Percentiles rank a stretch among this genome's conserved stretches.
phyloP scores from a whole-genome alignment of 2,113 vertebrate species.

The Neogobius melanostomus region DNA sequence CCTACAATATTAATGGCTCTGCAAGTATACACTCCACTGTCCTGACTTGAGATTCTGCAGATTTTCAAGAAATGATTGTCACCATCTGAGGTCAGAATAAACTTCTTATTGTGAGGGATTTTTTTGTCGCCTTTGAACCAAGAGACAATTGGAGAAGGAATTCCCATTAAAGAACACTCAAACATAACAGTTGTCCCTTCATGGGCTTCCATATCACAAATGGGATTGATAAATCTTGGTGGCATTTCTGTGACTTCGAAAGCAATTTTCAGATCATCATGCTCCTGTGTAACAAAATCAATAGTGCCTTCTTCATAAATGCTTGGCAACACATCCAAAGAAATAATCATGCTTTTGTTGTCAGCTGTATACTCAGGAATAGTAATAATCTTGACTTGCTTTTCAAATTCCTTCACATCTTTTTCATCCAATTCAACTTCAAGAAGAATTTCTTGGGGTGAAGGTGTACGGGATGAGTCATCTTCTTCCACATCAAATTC shows the following conservation, averaged over 20 bases:
- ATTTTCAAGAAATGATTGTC: conserved; percentile 88
- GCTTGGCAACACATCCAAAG: conserved; percentile 90
- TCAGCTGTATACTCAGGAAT: conserved; percentile 91
- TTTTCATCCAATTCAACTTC: conserved; percentile 96
- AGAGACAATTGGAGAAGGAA: conserved; percentile 85
- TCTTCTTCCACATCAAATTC: conserved; percentile 91
- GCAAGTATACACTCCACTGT: conserved; percentile 87
- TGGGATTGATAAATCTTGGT: conserved; percentile 88
- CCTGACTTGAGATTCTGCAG: conserved; percentile 74
- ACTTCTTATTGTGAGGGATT: conserved; percentile 82
- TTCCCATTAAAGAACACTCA: conserved; percentile 91
- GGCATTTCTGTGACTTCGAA: conserved; percentile 96
- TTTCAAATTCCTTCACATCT: conserved; percentile 96
- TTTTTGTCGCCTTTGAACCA: conserved; percentile 88
- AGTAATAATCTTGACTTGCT: conserved; percentile 95
- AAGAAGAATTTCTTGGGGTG: conserved; percentile 95
- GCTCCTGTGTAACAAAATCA: conserved; percentile 77
- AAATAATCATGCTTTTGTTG: conserved; percentile 96
- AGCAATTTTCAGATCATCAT: conserved; percentile 88
- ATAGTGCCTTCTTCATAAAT: conserved; percentile 81
- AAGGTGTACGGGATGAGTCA: conserved; percentile 89
- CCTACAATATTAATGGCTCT: conserved; percentile 86
- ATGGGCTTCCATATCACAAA: conserved; percentile 83
- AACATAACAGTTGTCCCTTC: conserved; percentile 87
- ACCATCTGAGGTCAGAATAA: conserved; percentile 81